phyloP scores from a whole-genome alignment of 1,140 invertebrate genomes.

The Dendroctonus valens region DNA sequence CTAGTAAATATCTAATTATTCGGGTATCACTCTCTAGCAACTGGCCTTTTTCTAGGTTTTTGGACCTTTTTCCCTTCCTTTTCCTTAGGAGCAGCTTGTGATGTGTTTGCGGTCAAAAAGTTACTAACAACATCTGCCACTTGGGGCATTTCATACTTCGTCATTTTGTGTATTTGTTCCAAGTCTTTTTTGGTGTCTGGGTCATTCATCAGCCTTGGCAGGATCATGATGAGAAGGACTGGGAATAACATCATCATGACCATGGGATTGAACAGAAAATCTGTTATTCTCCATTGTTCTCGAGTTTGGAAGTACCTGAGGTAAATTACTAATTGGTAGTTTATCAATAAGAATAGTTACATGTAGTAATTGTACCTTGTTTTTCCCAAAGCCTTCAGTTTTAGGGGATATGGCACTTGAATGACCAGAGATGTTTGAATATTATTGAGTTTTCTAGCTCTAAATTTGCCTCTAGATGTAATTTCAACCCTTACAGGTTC shows the following conservation, averaged over 20 bases:
- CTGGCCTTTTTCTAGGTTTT: conserved; percentile 20
- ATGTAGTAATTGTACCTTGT: conserved; percentile 50
- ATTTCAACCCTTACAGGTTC: conserved; percentile 93
- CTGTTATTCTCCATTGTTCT: conserved; percentile 93
- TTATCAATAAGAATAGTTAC: not conserved
- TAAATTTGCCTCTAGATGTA: conserved; percentile 92
- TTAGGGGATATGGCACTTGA: conserved; percentile 88
- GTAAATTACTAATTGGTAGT: not conserved
- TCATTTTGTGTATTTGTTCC: conserved; percentile 80
- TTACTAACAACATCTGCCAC: conserved; percentile 87
- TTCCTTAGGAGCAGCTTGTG: conserved; percentile 7
- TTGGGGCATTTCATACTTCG: conserved; percentile 84
- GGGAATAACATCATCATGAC: conserved; percentile 97
- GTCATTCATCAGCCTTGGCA: conserved; percentile 97
- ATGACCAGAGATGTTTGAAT: conserved; percentile 86
- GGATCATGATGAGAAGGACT: conserved; percentile 83
- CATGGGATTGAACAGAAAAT: conserved; percentile 96
- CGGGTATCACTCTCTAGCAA: conserved; percentile 18
- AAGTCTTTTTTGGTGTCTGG: conserved; percentile 93
- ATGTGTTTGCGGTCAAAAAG: conserved; percentile 63
- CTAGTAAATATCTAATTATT: too few relatives aligned
- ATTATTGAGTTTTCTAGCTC: conserved; percentile 92
- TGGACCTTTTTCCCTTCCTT: conserved; percentile 22
- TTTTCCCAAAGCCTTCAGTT: conserved; percentile 77
- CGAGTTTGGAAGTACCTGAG: conserved; percentile 87